Evolutionary conservation across 30 jellyfish, hydroid and myxozoan species (phyloP), one percentile per base, ranked within the genome.

Genomic region (Nemopilema nomurai): DNA sequence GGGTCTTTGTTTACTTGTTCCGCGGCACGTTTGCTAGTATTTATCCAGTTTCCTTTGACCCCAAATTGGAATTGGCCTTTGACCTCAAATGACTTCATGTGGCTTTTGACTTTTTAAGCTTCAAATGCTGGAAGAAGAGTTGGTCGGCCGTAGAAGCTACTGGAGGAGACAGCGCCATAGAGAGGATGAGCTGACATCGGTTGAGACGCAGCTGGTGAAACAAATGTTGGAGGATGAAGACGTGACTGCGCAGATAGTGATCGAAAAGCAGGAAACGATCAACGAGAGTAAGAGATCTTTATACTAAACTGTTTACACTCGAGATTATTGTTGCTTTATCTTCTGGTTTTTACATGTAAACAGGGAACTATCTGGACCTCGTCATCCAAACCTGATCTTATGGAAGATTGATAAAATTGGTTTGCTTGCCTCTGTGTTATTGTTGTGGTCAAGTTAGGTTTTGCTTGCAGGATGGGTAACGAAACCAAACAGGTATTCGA

Each of bases 111-210:
- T 53, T 64, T 41, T 52, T 49, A 9, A 91, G 98, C 91, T 91
- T 64, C 92, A 94, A 79, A 63, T 94, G 68, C 72, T 89, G 57
- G 99, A 94, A 50, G 99, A 88, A 69, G 99, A 94, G 67, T 50
- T 86, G n/a, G 99, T 84, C 22, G 97, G 91, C 0, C 92, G 99
- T 4, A 80, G 91, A 71, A 89, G 99, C 68, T 94, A 83, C 73
- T 94, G 99, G 99, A 79, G 97, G 62, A 86, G 97, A 21, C 99
- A 94, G 84, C 84, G 99, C 18, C 86, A 89, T 33, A 89, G 96
- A 51, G 97, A 94, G 72, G 92, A 85, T 13, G 97, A 89, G 30
- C 73, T 94, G 69, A 84, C 97, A 21, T 26, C 52, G 13, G 80
- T 75, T 51, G 96, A 94, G 71, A 74, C 96, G 19, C 68, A 63